These are phyloP conservation scores for Aurelia sp. DNA, from an alignment of 30 jellyfish, hydroid and myxozoan genomes.

Conservation along the genomic window DNA sequence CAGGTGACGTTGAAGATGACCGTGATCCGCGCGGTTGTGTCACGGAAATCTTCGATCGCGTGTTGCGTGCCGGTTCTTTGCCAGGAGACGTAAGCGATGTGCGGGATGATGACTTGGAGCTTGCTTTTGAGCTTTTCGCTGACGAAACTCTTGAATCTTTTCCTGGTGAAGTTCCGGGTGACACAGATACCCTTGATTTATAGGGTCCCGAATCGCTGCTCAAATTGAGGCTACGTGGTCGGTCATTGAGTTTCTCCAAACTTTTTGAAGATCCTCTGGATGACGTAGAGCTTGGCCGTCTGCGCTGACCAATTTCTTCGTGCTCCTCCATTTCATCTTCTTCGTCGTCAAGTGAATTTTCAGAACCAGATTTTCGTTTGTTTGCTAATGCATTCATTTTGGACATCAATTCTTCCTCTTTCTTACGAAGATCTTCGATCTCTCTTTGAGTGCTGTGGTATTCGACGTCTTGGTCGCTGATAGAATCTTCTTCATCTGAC, in stretches of 20 bases:
- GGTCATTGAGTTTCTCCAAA: slow-evolving; percentile 18
- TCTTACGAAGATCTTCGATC: slow-evolving; percentile 60
- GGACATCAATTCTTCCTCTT: slow-evolving; percentile 58
- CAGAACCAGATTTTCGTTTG: slow-evolving; percentile 54
- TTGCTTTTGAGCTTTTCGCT: slow-evolving; percentile 24
- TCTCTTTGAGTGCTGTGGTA: slow-evolving; percentile 56
- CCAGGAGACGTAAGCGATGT: slow-evolving; percentile 47
- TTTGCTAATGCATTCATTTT: slow-evolving; percentile 54
- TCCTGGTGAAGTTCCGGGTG: slow-evolving; percentile 3
- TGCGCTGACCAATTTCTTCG: slow-evolving; percentile 26
- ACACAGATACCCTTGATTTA: slow-evolving; percentile 35
- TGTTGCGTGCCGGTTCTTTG: slow-evolving; percentile 8
- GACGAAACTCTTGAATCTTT: slow-evolving; percentile 26
- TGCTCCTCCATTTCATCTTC: slow-evolving; percentile 43
- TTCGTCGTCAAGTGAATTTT: slow-evolving; percentile 33
- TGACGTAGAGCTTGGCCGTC: slow-evolving; percentile 26
- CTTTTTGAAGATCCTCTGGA: slow-evolving; percentile 64
- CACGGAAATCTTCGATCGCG: slow-evolving; percentile 31
- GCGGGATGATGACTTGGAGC: slow-evolving; percentile 46
- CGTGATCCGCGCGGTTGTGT: slow-evolving; percentile 39
- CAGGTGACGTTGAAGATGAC: slow-evolving; percentile 28
- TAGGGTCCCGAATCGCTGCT: slow-evolving; percentile 1
- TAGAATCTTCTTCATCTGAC: slow-evolving; percentile 65
- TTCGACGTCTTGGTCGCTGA: slow-evolving; percentile 45
- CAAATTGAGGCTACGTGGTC: slow-evolving; percentile 41